phyloP scores from a whole-genome alignment of 2,113 vertebrate species.

The Rhodinocichla rosea region DNA sequence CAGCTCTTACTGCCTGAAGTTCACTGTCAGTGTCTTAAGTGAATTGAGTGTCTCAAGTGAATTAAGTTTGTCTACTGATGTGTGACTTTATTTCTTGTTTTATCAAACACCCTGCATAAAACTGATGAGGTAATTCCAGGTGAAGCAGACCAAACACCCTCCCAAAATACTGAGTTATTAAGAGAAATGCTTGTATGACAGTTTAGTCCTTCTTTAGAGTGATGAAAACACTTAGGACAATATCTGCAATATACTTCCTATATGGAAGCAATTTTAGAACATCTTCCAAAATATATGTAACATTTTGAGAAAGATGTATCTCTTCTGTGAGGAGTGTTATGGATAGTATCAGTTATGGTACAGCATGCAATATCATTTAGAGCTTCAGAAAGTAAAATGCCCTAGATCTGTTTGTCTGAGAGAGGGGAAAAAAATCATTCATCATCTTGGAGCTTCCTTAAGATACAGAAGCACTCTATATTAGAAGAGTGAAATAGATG shows the following conservation, averaged over 20 bases:
- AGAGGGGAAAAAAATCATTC: background rate
- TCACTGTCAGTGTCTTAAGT: background rate
- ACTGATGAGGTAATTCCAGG: background rate
- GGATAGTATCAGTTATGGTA: background rate
- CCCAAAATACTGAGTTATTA: background rate
- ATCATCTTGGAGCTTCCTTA: background rate
- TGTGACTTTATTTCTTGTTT: background rate
- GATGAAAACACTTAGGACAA: background rate
- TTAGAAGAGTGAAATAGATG: background rate
- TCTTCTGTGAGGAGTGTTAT: background rate
- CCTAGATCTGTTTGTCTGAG: background rate
- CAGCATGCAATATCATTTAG: background rate
- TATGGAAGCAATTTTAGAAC: background rate
- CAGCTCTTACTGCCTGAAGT: background rate
- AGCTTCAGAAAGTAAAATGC: background rate
- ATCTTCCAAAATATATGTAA: background rate
- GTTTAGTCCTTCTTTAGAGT: background rate
- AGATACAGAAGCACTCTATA: background rate
- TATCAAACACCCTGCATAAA: background rate
- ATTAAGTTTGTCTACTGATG: background rate
- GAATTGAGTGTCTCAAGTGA: background rate
- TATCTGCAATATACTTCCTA: background rate
- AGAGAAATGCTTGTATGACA: background rate
- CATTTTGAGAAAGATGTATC: background rate
- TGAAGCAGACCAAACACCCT: background rate